phyloP scores from a whole-genome alignment of 2,113 vertebrate species.

The Maccullochella peelii region DNA sequence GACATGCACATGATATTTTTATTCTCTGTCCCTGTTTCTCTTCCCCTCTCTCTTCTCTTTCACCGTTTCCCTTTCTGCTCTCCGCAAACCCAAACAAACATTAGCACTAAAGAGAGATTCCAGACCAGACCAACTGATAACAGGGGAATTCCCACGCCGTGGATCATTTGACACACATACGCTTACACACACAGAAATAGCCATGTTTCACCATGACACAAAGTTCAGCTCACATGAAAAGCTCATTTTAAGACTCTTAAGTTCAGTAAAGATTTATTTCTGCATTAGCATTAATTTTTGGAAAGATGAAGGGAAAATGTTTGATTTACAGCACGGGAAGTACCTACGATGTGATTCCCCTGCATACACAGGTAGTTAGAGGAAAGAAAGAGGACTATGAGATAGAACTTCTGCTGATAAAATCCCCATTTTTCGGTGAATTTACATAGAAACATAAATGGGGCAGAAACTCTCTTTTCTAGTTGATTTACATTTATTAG shows the following conservation, averaged over 20 bases:
- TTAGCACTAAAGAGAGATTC: conserved; percentile 60
- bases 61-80: conserved; percentile 45
- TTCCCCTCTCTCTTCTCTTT: conserved; percentile 54
- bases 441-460: conserved; percentile 10
- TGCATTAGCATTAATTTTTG: conserved; percentile 36
- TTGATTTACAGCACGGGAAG: conserved; percentile 67
- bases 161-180: conserved; percentile 48
- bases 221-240: conserved; percentile 51
- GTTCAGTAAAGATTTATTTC: conserved; percentile 52
- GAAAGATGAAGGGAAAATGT: conserved; percentile 21
- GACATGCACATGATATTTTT: not conserved
- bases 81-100: conserved; percentile 74
- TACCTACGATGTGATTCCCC: conserved; percentile 62
- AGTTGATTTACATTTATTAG: not conserved
- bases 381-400: conserved; percentile 33
- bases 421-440: conserved; percentile 38
- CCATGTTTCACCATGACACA: conserved; percentile 27
- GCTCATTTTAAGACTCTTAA: conserved; percentile 29
- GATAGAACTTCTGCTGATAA: conserved; percentile 15
- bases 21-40: conserved; percentile 37
- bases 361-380: conserved; percentile 2
- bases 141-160: conserved; percentile 74
- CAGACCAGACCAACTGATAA: conserved; percentile 64
- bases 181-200: not conserved
- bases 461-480: not conserved